phyloP scores from a whole-genome alignment of 2,888 invertebrate species.

The Scaptomyza flava region DNA sequence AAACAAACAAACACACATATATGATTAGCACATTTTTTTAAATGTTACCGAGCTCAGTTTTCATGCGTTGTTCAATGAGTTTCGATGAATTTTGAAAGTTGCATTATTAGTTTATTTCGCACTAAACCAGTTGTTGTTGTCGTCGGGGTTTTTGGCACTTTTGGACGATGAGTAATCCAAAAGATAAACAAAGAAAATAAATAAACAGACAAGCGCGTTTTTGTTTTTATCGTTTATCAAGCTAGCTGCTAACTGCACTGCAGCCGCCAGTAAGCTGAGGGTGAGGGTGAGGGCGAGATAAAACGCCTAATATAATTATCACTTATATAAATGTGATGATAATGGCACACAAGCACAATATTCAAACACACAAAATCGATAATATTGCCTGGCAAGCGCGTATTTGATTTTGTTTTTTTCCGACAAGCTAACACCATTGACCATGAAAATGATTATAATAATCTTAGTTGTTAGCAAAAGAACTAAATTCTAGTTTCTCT shows the following conservation, averaged over 20 bases:
- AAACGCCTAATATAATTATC: constrained; percentile 77
- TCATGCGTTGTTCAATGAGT: constrained; percentile 12
- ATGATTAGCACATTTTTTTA: constrained; percentile 45
- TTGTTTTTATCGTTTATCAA: constrained; percentile 47
- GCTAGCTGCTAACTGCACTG: constrained; percentile 14
- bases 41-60: constrained; percentile 3
- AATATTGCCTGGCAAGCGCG: constrained; percentile 43
- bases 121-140: constrained; percentile 37
- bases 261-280: constrained; percentile 25
- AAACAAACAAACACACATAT: neutral
- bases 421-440: neutral
- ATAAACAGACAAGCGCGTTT: constrained; percentile 21
- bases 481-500: constrained; percentile 10
- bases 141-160: constrained; percentile 1
- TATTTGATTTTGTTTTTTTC: neutral
- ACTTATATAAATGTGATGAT: constrained; percentile 75
- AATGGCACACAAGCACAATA: constrained; percentile 77
- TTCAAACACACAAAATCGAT: constrained; percentile 78
- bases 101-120: constrained; percentile 29
- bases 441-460: constrained; percentile 9
- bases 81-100: constrained; percentile 26
- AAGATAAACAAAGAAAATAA: constrained; percentile 50
- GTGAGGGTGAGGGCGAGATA: constrained; percentile 39
- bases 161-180: constrained; percentile 66
- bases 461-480: neutral